Evolutionary conservation across 2,888 invertebrate genomes (phyloP).

Genomic region (Elgonia sp.): DNA sequence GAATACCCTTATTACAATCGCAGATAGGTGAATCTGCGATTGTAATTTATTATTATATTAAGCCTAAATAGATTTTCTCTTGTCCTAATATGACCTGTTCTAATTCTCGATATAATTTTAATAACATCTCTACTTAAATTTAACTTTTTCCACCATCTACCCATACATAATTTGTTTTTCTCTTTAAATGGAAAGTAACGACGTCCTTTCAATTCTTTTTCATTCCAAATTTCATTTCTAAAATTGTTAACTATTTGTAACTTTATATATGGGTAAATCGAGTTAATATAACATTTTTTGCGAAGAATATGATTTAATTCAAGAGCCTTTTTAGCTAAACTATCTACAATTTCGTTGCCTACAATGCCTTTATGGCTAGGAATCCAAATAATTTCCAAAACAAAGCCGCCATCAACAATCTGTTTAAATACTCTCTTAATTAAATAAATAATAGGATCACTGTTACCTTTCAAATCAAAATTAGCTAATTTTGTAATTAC

Average conservation of each 20-base stretch:
- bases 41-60: too few relatives aligned
- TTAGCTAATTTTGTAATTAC: background rate
- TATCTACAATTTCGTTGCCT: constrained; percentile 28
- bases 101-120: constrained; percentile 21
- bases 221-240: constrained; percentile 19
- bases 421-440: background rate
- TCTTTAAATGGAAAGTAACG: constrained; percentile 37
- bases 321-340: background rate
- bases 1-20: background rate
- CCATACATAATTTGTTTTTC: constrained; percentile 5
- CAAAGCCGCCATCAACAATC: background rate
- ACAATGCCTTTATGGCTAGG: constrained; percentile 5
- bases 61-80: constrained; percentile 20
- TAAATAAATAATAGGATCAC: background rate
- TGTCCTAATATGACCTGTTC: constrained; percentile 32
- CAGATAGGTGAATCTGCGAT: background rate
- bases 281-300: background rate
- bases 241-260: background rate
- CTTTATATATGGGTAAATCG: background rate
- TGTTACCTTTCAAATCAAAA: background rate
- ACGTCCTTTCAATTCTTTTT: constrained; percentile 11
- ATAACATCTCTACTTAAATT: constrained; percentile 11
- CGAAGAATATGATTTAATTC: background rate
- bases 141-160: constrained; percentile 26
- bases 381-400: constrained; percentile 12